These are phyloP conservation scores for Drosophila niveifrons DNA, from an alignment of 2,888 invertebrate genomes.

Conservation along the genomic window DNA sequence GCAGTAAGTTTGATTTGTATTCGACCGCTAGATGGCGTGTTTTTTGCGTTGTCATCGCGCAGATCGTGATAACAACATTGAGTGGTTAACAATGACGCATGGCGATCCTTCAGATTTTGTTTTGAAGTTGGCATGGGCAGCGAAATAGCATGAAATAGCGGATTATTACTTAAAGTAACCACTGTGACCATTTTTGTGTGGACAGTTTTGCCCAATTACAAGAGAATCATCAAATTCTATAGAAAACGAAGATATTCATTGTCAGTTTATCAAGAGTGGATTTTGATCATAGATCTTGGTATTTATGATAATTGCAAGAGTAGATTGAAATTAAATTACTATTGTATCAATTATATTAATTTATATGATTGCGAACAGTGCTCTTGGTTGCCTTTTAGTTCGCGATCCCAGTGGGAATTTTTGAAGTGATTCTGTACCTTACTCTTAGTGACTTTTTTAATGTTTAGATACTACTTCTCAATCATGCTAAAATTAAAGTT, in stretches of 20 bases:
- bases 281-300: neutral
- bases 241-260: neutral
- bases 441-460: no score
- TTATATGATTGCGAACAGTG: no score
- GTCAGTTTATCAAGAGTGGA: neutral
- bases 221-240: neutral
- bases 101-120: constrained; percentile 16
- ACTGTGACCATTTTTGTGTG: neutral
- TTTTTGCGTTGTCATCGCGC: neutral
- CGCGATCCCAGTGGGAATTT: no score
- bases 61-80: neutral
- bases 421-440: neutral
- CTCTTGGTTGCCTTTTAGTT: no score
- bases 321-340: neutral
- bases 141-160: neutral
- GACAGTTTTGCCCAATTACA: neutral
- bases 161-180: neutral
- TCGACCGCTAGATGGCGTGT: neutral
- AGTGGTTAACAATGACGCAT: no score
- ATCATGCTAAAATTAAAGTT: no score
- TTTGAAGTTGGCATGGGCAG: neutral
- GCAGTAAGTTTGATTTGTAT: constrained; percentile 65
- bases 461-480: no score
- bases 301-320: neutral
- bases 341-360: no score